Evolutionary conservation across 2,888 invertebrate genomes (phyloP).

Genomic region (Xylocampa areola): DNA sequence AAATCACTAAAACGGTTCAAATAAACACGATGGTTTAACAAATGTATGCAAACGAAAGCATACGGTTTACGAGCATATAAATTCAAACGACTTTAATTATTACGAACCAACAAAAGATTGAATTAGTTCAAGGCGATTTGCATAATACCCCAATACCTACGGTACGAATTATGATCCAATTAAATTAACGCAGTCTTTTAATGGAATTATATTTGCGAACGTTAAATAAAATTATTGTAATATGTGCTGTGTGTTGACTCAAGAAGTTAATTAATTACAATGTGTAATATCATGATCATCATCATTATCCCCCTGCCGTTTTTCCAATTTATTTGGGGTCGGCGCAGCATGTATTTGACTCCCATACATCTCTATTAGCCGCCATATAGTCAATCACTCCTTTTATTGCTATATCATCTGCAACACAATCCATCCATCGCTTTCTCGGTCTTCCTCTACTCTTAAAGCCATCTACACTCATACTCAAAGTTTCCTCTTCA

Average conservation of each 20-base stretch:
- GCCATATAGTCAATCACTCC: no score
- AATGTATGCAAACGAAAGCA: slow-evolving; percentile 37
- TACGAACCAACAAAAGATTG: slow-evolving; percentile 69
- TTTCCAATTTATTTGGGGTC: no score
- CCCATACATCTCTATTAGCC: no score
- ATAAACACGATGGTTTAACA: slow-evolving; percentile 38
- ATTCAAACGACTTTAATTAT: slow-evolving; percentile 71
- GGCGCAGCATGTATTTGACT: no score
- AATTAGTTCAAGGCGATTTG: slow-evolving; percentile 67
- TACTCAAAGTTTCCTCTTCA: no score
- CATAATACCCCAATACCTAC: slow-evolving; percentile 63
- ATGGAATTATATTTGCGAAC: slow-evolving; percentile 40
- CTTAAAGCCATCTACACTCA: no score
- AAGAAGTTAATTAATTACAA: neutral
- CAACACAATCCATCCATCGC: no score
- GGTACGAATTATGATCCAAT: slow-evolving; percentile 47
- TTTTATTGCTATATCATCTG: no score
- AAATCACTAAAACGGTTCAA: slow-evolving; percentile 41
- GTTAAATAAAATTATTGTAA: slow-evolving; percentile 34
- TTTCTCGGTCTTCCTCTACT: no score
- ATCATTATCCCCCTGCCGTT: no score
- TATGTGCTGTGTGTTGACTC: slow-evolving; percentile 24
- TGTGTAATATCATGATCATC: neutral
- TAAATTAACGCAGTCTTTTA: slow-evolving; percentile 54
- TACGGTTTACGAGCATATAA: slow-evolving; percentile 66